Evolutionary conservation across 2,888 invertebrate genomes (phyloP).

Genomic region (Caenorhabditis becei): DNA sequence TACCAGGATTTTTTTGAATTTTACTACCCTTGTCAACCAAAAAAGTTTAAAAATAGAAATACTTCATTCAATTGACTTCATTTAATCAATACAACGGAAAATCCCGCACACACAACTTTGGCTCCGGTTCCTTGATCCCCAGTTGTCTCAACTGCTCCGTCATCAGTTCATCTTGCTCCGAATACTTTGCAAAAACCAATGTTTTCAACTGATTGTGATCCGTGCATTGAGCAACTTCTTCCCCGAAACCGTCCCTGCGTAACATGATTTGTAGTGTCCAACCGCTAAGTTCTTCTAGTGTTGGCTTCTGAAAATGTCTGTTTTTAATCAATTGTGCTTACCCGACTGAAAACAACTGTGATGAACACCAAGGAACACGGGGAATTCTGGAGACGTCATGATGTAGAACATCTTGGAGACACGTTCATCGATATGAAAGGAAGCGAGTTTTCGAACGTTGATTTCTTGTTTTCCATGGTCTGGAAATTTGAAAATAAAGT

Average conservation of each 20-base stretch:
- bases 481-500: slow-evolving; percentile 1
- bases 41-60: too few species aligned
- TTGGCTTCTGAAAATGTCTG: slow-evolving; percentile 26
- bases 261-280: slow-evolving; percentile 18
- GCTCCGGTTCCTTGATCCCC: slow-evolving; percentile 1
- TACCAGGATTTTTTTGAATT: too few species aligned
- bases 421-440: slow-evolving; percentile 13
- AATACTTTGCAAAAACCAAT: slow-evolving; percentile 5
- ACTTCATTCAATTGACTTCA: too few species aligned
- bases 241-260: not conserved
- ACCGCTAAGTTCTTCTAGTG: slow-evolving; percentile 23
- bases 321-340: not conserved
- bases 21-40: too few species aligned
- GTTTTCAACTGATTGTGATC: slow-evolving; percentile 5
- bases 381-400: slow-evolving; percentile 12
- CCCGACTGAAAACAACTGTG: slow-evolving; percentile 21
- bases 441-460: slow-evolving; percentile 22
- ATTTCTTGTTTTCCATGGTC: slow-evolving; percentile 34
- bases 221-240: slow-evolving; percentile 9
- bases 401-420: slow-evolving; percentile 43
- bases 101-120: not conserved
- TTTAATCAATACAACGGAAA: slow-evolving; percentile 15
- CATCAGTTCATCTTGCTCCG: not conserved
- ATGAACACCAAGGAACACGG: slow-evolving; percentile 29
- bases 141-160: not conserved